These are phyloP conservation scores for Heliconius melpomene DNA, from an alignment of 1,140 invertebrate species.

Conservation along the genomic window DNA sequence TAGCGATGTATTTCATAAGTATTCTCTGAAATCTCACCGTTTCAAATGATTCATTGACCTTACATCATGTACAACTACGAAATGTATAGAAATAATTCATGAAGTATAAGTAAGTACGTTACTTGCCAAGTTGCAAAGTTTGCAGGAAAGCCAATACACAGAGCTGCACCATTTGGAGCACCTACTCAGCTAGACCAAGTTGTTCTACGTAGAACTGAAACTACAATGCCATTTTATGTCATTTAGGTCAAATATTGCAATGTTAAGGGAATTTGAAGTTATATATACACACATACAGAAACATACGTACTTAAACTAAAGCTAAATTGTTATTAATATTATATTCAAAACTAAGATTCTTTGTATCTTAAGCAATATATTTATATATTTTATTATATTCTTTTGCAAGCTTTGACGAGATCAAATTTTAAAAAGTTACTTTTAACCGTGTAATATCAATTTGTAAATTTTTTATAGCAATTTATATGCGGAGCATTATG, in stretches of 20 bases:
- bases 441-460: too few relatives aligned
- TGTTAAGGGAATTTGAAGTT: neutral
- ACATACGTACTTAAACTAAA: neutral
- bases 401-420: too few relatives aligned
- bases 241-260: conserved; percentile 15
- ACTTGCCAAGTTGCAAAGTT: conserved; percentile 31
- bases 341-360: too few relatives aligned
- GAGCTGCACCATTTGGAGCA: conserved; percentile 21
- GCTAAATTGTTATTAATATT: too few relatives aligned
- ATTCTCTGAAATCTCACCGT: neutral
- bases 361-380: too few relatives aligned
- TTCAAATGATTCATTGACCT: neutral
- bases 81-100: conserved; percentile 18
- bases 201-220: conserved; percentile 18
- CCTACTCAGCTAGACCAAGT: conserved; percentile 26
- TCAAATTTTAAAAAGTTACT: too few relatives aligned
- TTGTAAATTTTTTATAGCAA: too few relatives aligned
- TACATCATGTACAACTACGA: neutral
- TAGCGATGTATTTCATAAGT: neutral
- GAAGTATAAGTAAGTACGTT: conserved; percentile 13
- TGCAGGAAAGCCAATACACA: conserved; percentile 29
- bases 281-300: neutral
- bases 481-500: too few relatives aligned
- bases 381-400: too few relatives aligned
- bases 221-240: conserved; percentile 3